Conservation (phyloP, 2,888 invertebrate species). For the Andrena haemorrhoa region DNA sequence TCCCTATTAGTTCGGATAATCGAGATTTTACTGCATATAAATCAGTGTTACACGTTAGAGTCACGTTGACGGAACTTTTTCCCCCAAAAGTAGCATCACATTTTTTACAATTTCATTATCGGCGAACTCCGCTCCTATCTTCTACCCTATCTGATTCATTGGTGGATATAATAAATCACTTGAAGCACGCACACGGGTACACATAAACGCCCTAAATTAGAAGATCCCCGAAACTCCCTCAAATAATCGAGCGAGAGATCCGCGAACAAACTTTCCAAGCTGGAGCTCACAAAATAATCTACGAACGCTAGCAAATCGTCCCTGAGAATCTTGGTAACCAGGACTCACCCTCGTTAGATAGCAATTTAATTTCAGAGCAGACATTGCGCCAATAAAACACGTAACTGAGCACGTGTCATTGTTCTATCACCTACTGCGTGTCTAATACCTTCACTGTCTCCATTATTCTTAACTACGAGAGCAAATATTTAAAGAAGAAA, state of each 20-base stretch:
- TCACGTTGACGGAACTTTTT: not conserved
- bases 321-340: not conserved
- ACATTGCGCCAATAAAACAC: not conserved
- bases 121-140: not conserved
- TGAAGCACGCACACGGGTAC: not conserved
- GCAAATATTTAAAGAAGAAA: too few relatives aligned
- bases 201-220: conserved; percentile 9
- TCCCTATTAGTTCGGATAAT: too few relatives aligned
- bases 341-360: not conserved
- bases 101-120: not conserved
- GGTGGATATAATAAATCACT: conserved; percentile 15
- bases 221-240: conserved; percentile 14
- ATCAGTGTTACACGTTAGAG: too few relatives aligned
- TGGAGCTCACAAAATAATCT: conserved; percentile 23
- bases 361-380: not conserved
- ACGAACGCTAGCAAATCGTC: not conserved
- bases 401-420: not conserved
- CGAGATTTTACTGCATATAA: too few relatives aligned
- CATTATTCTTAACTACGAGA: not conserved
- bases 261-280: conserved; percentile 3
- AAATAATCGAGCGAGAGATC: conserved; percentile 21
- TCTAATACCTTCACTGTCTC: not conserved
- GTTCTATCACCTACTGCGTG: not conserved
- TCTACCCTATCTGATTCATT: conserved; percentile 10
- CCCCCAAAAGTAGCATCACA: not conserved